Conservation (phyloP, 2,888 invertebrate species). For the Erynnis tages region DNA sequence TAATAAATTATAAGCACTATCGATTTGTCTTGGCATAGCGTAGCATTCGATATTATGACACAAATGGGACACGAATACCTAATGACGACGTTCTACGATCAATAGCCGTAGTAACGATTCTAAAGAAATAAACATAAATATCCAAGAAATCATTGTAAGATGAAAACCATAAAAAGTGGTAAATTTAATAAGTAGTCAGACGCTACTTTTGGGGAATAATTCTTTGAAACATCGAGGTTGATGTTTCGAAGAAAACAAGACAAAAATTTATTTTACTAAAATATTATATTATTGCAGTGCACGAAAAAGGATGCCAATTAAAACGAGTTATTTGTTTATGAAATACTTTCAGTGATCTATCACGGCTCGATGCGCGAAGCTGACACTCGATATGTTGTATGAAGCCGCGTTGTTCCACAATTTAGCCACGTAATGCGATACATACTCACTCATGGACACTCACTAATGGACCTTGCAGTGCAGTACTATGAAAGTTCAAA, state of each 20-base stretch:
- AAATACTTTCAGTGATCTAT: conserved; percentile 40
- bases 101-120: background rate
- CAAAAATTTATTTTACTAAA: background rate
- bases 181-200: too few relatives aligned
- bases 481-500: conserved; percentile 18
- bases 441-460: conserved; percentile 60
- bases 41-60: background rate
- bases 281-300: too few relatives aligned
- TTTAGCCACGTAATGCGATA: conserved; percentile 67
- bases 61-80: conserved; percentile 12
- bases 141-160: too few relatives aligned
- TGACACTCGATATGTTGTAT: conserved; percentile 56
- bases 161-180: too few relatives aligned
- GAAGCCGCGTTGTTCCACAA: conserved; percentile 68
- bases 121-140: too few relatives aligned
- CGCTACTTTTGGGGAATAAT: too few relatives aligned
- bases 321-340: background rate
- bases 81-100: conserved; percentile 9
- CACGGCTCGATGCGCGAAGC: conserved; percentile 33
- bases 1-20: too few relatives aligned
- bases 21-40: background rate
- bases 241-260: too few relatives aligned
- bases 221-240: too few relatives aligned
- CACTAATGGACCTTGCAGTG: conserved; percentile 61
- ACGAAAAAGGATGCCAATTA: background rate